A percentile compares a stretch with the other conserved stretches of the same genome.
These are phyloP conservation scores for Cephalopholis sonnerati DNA, from an alignment of 2,113 vertebrate species.

Conservation along the genomic window DNA sequence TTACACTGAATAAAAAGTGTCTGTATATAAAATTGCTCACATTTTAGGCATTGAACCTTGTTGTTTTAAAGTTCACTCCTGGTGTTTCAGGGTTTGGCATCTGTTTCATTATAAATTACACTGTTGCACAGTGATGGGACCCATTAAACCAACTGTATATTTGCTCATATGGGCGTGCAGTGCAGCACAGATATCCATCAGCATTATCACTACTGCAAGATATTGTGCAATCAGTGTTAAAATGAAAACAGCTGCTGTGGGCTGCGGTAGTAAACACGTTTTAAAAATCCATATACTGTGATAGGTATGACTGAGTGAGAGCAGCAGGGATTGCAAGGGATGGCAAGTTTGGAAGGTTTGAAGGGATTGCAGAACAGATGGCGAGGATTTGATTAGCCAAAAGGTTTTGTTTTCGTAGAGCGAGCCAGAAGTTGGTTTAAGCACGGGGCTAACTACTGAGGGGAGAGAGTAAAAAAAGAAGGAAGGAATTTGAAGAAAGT, in stretches of 20 bases:
- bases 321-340: slow-evolving; percentile 13
- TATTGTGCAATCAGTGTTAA: neutral
- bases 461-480: slow-evolving; percentile 16
- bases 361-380: slow-evolving; percentile 56
- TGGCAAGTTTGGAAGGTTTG: slow-evolving; percentile 27
- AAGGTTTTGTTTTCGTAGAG: slow-evolving; percentile 57
- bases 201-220: neutral
- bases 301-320: slow-evolving; percentile 10
- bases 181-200: neutral
- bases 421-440: slow-evolving; percentile 39
- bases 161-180: neutral
- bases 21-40: no score
- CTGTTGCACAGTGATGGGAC: neutral
- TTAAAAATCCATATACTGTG: neutral
- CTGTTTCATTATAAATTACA: neutral
- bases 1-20: no score
- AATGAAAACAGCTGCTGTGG: slow-evolving; percentile 10
- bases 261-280: neutral
- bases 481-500: slow-evolving; percentile 10
- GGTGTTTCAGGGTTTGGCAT: neutral
- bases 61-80: neutral
- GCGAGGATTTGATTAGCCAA: slow-evolving; percentile 51
- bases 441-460: neutral
- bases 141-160: slow-evolving; percentile 5
- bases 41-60: no score